Conservation (phyloP, 2,797 vertebrate species). For the Manis pentadactyla region DNA sequence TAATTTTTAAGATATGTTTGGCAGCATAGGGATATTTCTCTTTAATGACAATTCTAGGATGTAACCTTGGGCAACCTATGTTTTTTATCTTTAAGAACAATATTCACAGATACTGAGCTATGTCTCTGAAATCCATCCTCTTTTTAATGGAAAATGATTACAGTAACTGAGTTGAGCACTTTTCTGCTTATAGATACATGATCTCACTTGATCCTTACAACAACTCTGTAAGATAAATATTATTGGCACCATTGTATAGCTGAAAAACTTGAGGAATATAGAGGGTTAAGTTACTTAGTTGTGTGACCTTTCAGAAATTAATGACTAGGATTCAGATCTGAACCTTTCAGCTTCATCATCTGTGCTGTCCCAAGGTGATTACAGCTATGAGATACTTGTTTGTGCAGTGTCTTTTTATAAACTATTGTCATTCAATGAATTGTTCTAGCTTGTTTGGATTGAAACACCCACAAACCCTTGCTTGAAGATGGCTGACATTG, state of each 20-base stretch:
- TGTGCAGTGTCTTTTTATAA: background rate
- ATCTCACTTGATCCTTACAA: background rate
- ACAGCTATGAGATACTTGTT: background rate
- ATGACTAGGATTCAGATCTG: background rate
- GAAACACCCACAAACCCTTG: slow-evolving; percentile 96
- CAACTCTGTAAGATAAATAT: background rate
- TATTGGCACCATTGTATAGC: background rate
- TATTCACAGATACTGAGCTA: background rate
- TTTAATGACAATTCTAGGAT: background rate
- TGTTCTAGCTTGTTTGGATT: slow-evolving; percentile 94
- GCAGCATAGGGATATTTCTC: background rate
- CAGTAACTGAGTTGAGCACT: background rate
- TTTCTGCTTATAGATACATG: background rate
- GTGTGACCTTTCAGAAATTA: background rate
- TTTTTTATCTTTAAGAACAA: slow-evolving; percentile 35
- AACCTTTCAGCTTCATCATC: background rate
- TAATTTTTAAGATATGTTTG: background rate
- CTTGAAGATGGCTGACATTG: slow-evolving; percentile 94
- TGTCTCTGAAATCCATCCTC: background rate
- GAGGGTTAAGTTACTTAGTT: background rate
- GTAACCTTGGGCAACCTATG: background rate
- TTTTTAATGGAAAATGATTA: slow-evolving; percentile 42
- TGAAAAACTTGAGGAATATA: background rate
- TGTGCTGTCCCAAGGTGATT: background rate
- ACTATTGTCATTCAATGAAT: slow-evolving; percentile 14